A percentile compares a stretch with the other conserved stretches of the same genome.
Conservation (phyloP, 2,888 invertebrate species). For the Belgica antarctica region DNA sequence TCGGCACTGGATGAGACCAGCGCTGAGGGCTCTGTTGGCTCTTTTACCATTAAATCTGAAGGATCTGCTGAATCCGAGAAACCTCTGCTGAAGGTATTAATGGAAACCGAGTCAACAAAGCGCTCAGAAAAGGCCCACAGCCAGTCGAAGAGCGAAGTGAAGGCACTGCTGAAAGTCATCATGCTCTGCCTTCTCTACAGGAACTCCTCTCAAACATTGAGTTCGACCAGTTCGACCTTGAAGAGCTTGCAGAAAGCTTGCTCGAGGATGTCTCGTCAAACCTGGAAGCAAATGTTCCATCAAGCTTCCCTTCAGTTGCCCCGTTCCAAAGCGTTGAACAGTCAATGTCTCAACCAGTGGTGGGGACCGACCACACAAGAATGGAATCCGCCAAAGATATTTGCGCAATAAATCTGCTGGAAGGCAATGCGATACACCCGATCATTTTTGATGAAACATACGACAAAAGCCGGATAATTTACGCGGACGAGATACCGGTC, state of each 20-base stretch:
- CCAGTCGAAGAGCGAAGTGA: conserved; percentile 49
- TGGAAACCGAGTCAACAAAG: conserved; percentile 36
- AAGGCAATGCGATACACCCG: too few relatives aligned
- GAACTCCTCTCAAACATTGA: conserved; percentile 79
- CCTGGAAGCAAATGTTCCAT: conserved; percentile 62
- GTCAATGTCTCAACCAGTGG: conserved; percentile 67
- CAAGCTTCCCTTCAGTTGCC: conserved; percentile 64
- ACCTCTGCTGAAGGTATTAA: conserved; percentile 92
- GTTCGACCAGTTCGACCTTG: conserved; percentile 63
- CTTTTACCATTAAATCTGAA: conserved; percentile 60
- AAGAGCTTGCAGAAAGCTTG: conserved; percentile 79
- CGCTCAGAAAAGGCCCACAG: conserved; percentile 28
- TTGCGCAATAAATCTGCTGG: neutral
- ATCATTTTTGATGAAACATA: conserved; percentile 9
- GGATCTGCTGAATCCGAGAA: conserved; percentile 75
- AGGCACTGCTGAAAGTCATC: conserved; percentile 68
- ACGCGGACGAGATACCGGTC: conserved; percentile 59
- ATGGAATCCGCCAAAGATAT: conserved; percentile 74
- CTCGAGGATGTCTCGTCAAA: conserved; percentile 72
- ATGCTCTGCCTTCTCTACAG: conserved; percentile 78
- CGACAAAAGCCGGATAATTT: conserved; percentile 49
- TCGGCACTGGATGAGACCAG: conserved; percentile 47
- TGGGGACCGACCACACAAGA: conserved; percentile 82
- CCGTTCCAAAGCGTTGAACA: conserved; percentile 56
- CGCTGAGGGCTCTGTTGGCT: conserved; percentile 63